Evolutionary conservation across 2,888 invertebrate species (phyloP).

Genomic region (Falcaria lacertinaria): DNA sequence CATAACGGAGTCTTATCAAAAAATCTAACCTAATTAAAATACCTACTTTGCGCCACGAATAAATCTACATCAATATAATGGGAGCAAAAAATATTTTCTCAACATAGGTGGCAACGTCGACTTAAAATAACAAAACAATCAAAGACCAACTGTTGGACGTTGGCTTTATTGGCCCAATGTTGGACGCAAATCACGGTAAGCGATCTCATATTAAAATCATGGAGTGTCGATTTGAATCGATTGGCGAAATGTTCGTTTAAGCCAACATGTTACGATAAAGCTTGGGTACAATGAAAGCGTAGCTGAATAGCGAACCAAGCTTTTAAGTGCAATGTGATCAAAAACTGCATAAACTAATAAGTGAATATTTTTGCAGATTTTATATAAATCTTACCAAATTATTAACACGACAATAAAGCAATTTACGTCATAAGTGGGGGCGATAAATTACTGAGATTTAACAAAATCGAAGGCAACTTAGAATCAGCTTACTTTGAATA

Average conservation of each 20-base stretch:
- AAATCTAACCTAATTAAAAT: constrained; percentile 20
- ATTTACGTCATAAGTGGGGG: no score
- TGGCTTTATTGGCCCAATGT: constrained; percentile 4
- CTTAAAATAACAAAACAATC: constrained; percentile 3
- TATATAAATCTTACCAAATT: no score
- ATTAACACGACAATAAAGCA: no score
- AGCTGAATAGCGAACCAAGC: neutral
- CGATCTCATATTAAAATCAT: constrained; percentile 37
- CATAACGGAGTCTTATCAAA: neutral
- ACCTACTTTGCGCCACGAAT: constrained; percentile 16
- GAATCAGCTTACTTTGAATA: no score
- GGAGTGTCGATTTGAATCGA: constrained; percentile 39
- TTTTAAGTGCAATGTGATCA: neutral
- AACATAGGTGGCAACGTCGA: constrained; percentile 18
- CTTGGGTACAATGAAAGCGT: constrained; percentile 10
- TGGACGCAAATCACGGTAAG: constrained; percentile 11
- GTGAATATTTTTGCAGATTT: no score
- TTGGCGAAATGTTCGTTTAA: constrained; percentile 41
- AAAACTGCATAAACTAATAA: neutral
- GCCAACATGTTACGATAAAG: constrained; percentile 31
- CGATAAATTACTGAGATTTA: no score
- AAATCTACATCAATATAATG: constrained; percentile 12
- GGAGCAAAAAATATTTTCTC: constrained; percentile 7
- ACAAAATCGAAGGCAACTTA: no score
- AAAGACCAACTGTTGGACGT: neutral